Evolutionary conservation across 2,113 vertebrate species (phyloP).

Genomic region (Silurus glanis): DNA sequence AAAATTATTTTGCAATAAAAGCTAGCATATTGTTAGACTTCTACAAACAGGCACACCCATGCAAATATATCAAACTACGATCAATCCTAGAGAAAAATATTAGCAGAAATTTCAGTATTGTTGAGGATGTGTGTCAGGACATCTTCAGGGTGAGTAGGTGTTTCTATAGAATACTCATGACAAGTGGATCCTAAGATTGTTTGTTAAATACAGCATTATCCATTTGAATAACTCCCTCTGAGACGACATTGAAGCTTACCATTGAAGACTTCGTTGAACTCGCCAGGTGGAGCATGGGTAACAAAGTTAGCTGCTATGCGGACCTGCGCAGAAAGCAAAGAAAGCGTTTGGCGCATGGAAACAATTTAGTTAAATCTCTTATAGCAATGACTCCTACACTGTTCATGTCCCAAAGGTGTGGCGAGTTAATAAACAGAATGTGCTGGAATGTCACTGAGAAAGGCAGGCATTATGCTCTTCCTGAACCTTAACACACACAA

Average conservation of each 20-base stretch:
- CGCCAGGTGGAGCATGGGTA: constrained; percentile 94
- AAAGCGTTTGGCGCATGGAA: no score
- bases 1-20: not conserved
- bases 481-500: not conserved
- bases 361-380: not conserved
- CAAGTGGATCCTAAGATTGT: not conserved
- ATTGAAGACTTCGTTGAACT: constrained; percentile 98
- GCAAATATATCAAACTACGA: not conserved
- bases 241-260: constrained; percentile 73
- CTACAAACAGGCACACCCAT: not conserved
- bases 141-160: not conserved
- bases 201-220: not conserved
- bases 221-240: not conserved
- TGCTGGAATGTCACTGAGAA: not conserved
- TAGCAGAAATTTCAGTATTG: not conserved
- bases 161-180: not conserved
- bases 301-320: constrained; percentile 97
- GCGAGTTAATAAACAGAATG: not conserved
- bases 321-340: constrained; percentile 72
- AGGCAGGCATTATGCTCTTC: not conserved
- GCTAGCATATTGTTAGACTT: not conserved
- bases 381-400: not conserved
- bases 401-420: not conserved
- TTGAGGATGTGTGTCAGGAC: not conserved
- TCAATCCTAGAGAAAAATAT: not conserved